These are phyloP conservation scores for Cynaeus angustus DNA, from an alignment of 2,888 invertebrate species.

Conservation along the genomic window DNA sequence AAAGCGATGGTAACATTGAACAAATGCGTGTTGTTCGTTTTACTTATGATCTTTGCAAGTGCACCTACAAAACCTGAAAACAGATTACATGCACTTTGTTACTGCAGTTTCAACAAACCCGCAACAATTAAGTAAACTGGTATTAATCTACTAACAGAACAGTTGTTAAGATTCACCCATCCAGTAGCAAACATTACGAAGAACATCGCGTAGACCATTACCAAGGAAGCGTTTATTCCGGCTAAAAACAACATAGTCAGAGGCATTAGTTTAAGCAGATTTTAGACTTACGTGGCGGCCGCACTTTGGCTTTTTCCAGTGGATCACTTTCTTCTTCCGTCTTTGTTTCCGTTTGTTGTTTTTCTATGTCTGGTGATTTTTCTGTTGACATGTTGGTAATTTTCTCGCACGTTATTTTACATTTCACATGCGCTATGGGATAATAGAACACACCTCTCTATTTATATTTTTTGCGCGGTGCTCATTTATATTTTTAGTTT, in stretches of 20 bases:
- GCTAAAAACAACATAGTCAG: constrained; percentile 58
- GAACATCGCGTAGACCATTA: constrained; percentile 65
- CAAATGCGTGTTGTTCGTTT: constrained; percentile 55
- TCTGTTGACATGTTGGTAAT: constrained; percentile 51
- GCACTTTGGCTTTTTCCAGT: constrained; percentile 63
- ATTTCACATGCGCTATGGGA: constrained; percentile 35
- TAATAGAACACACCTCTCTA: constrained; percentile 26
- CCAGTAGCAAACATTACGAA: constrained; percentile 66
- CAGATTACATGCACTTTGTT: not conserved
- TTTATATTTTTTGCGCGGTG: constrained; percentile 43
- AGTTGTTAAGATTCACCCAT: constrained; percentile 66
- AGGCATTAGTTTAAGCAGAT: constrained; percentile 6
- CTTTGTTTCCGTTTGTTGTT: constrained; percentile 49
- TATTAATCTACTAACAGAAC: constrained; percentile 65
- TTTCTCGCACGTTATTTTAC: constrained; percentile 19
- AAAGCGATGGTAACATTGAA: constrained; percentile 59
- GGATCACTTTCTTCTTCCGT: constrained; percentile 57
- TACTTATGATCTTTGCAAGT: constrained; percentile 61
- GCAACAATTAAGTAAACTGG: constrained; percentile 68
- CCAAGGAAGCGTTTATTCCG: constrained; percentile 66
- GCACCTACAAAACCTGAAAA: constrained; percentile 62
- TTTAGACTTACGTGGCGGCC: constrained; percentile 62
- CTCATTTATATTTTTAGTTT: constrained; percentile 44
- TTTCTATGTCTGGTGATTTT: constrained; percentile 43
- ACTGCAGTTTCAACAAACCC: constrained; percentile 50